Evolutionary conservation across 1,140 invertebrate species (phyloP), one percentile per base, ranked within the genome.

Genomic region (Bombus vancouverensis): DNA sequence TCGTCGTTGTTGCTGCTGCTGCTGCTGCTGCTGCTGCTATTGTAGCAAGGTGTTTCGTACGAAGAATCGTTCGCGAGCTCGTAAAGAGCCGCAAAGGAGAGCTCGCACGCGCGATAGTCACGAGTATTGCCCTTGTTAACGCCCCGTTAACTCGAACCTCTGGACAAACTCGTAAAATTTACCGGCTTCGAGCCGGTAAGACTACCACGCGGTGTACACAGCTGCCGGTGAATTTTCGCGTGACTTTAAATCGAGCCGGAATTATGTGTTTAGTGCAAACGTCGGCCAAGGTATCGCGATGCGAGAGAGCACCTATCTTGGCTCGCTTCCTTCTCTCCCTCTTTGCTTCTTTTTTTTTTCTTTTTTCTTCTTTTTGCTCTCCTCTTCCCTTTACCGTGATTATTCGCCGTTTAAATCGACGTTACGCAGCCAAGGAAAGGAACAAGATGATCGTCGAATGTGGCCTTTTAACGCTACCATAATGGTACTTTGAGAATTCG

Each of bases 61-160:
- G 37, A 82, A 70, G 78, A 87, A 90, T 92, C 89, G 92, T 93
- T 92, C 85, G 88, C 87, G 89, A 91, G 88, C 92, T 93, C 92
- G 91, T 91, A 92, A 92, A 92, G 75, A 86, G 80, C 81, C 75
- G 81, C 89, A 85, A 87, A 83, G 89, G 81, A 87, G 78, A 70
- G 83, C 89, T 89, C 88, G 89, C 86, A 89, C 89, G 89, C 88
- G 88, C 88, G 88, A 89, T 89, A 89, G 84, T 89, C 82, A 87
- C 89, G 86, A 90, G 86, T 90, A 90, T 90, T 88, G 88, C 88
- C 86, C 89, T 90, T 90, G 89, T 90, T 90, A 90, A 90, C 86
- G 89, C 88, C 88, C 89, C 86, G 89, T 90, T 90, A 90, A 90
- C 89, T 90, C 89, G 88, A 89, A 85, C 89, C 89, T 90, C 82